These are phyloP conservation scores for Amblyopsis hoosieri DNA, from an alignment of 2,797 vertebrate genomes.

Conservation along the genomic window DNA sequence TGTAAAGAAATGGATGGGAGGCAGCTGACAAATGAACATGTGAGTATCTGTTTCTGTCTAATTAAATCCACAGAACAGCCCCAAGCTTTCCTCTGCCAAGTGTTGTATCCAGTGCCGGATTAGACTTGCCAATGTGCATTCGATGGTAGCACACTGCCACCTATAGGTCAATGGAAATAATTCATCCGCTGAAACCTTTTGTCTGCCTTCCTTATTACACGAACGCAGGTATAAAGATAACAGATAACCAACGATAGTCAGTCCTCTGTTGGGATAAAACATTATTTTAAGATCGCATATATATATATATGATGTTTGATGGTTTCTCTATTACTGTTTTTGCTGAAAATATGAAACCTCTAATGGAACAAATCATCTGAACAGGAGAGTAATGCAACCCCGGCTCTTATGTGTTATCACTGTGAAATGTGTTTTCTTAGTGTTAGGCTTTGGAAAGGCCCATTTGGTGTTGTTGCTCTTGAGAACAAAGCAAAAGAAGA, in stretches of 20 bases:
- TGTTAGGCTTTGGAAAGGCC: constrained; percentile 67
- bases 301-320: constrained; percentile 72
- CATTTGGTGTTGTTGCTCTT: constrained; percentile 77
- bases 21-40: constrained; percentile 84
- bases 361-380: constrained; percentile 78
- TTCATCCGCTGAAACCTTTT: constrained; percentile 50
- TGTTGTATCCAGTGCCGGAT: constrained; percentile 42
- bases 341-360: constrained; percentile 70
- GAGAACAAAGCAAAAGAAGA: constrained; percentile 80
- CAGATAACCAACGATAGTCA: constrained; percentile 72
- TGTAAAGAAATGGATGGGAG: constrained; percentile 79
- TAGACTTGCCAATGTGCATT: constrained; percentile 51
- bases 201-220: constrained; percentile 58
- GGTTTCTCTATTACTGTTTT: constrained; percentile 78
- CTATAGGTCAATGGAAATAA: constrained; percentile 69
- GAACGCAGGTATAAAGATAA: constrained; percentile 72
- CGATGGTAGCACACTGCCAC: constrained; percentile 83
- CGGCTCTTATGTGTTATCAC: constrained; percentile 77
- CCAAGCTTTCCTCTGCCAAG: constrained; percentile 75
- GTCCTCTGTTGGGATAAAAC: constrained; percentile 73
- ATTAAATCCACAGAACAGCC: constrained; percentile 83
- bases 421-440: constrained; percentile 77
- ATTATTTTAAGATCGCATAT: constrained; percentile 75
- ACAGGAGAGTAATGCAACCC: constrained; percentile 72
- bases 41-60: constrained; percentile 86